Evolutionary conservation across 2,113 vertebrate genomes (phyloP).

Genomic region (Vombatus ursinus): DNA sequence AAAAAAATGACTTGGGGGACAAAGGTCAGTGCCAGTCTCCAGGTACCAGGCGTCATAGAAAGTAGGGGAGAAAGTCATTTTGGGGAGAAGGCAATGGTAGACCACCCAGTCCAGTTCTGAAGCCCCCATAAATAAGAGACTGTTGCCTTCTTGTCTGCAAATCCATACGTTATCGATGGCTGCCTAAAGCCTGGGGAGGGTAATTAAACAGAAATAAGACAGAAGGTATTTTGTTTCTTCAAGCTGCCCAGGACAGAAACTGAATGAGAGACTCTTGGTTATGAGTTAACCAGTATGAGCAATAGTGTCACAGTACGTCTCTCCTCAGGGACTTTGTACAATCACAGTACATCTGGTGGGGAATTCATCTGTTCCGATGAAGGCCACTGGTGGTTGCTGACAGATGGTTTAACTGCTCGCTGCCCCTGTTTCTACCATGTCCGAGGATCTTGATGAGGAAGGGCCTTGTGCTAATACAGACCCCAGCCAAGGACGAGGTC

Average conservation of each 20-base stretch:
- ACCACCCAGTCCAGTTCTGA: neutral
- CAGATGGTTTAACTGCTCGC: constrained; percentile 45
- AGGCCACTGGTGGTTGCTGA: neutral
- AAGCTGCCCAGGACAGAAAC: neutral
- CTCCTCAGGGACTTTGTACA: neutral
- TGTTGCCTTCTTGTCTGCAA: neutral
- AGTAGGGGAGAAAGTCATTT: neutral
- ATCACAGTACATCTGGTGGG: neutral
- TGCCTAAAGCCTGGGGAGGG: neutral
- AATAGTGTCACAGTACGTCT: neutral
- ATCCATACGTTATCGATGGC: neutral
- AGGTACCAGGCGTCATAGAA: neutral
- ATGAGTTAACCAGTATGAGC: constrained; percentile 1
- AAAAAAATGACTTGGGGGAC: neutral
- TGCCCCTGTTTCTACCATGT: neutral
- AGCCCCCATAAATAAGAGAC: constrained; percentile 14
- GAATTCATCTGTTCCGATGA: constrained; percentile 48
- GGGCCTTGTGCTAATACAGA: neutral
- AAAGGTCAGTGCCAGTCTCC: neutral
- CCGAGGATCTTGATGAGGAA: neutral
- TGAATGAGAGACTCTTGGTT: neutral
- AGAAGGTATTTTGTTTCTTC: neutral
- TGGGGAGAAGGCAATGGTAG: neutral
- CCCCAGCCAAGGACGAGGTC: neutral
- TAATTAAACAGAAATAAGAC: neutral